phyloP scores from a whole-genome alignment of 2,113 vertebrate genomes.

The Coptodon rendalli region DNA sequence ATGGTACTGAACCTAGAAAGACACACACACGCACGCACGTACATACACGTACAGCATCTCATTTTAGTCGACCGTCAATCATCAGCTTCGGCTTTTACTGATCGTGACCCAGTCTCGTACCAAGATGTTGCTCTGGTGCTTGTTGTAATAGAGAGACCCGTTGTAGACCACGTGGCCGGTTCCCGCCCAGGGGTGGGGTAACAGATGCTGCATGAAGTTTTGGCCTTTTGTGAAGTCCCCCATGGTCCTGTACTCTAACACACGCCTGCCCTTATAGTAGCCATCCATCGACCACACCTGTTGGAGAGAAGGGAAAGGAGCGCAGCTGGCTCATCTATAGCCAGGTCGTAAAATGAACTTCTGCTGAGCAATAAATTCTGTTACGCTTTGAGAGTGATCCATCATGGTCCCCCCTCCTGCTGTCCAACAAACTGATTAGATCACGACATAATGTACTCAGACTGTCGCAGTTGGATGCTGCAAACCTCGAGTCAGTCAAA shows the following conservation, averaged over 20 bases:
- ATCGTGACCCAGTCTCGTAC: not conserved
- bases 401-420: not conserved
- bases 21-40: not conserved
- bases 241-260: conserved; percentile 86
- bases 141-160: conserved; percentile 75
- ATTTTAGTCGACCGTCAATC: not conserved
- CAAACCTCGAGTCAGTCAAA: not conserved
- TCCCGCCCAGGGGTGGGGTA: conserved; percentile 79
- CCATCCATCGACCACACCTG: conserved; percentile 98
- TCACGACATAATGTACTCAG: not conserved
- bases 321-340: not conserved
- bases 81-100: not conserved
- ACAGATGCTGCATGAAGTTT: conserved; percentile 86
- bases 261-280: conserved; percentile 84
- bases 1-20: conserved; percentile 74
- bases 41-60: not conserved
- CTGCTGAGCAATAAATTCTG: not conserved
- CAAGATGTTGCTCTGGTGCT: conserved; percentile 72
- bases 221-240: conserved; percentile 86
- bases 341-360: not conserved
- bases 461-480: not conserved
- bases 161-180: conserved; percentile 76
- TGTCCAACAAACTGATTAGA: not conserved
- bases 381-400: not conserved
- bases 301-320: conserved; percentile 8